phyloP scores from a whole-genome alignment of 2,888 invertebrate species.

The Bimastos eiseni region DNA sequence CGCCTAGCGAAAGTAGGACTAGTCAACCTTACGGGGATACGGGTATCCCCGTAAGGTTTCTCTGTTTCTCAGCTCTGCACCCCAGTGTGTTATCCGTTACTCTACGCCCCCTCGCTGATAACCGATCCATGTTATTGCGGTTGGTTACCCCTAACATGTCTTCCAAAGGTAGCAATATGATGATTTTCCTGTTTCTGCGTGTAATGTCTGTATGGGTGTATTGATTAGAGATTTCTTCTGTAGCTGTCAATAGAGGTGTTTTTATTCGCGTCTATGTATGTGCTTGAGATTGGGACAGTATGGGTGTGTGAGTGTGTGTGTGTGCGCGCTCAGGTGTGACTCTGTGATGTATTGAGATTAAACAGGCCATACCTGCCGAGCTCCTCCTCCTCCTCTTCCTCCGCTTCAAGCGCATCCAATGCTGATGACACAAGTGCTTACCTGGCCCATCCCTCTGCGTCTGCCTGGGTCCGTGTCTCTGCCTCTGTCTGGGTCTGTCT shows the following conservation, averaged over 20 bases:
- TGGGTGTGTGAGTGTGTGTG: neutral
- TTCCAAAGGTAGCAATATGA: neutral
- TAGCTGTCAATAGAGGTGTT: neutral
- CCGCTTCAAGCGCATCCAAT: neutral
- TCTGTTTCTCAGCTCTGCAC: too few relatives aligned
- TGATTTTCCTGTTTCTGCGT: neutral
- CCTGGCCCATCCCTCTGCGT: neutral
- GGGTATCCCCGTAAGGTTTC: too few relatives aligned
- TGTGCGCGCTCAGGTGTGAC: neutral
- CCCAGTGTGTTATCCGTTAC: too few relatives aligned
- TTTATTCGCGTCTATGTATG: too few relatives aligned
- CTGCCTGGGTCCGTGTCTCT: too few relatives aligned
- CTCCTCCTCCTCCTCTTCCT: neutral
- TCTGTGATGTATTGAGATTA: neutral
- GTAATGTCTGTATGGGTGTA: neutral
- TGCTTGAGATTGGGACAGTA: too few relatives aligned
- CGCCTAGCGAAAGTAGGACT: too few relatives aligned
- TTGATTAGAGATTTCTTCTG: neutral
- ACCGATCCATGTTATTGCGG: neutral
- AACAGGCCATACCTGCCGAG: neutral
- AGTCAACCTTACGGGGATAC: too few relatives aligned
- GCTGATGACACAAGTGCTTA: neutral
- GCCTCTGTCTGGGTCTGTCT: neutral
- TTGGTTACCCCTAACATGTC: too few relatives aligned
- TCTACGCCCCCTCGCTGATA: too few relatives aligned